Base-by-base conservation (phyloP, 2,888 invertebrate species). In the Cephalotes varians region DNA sequence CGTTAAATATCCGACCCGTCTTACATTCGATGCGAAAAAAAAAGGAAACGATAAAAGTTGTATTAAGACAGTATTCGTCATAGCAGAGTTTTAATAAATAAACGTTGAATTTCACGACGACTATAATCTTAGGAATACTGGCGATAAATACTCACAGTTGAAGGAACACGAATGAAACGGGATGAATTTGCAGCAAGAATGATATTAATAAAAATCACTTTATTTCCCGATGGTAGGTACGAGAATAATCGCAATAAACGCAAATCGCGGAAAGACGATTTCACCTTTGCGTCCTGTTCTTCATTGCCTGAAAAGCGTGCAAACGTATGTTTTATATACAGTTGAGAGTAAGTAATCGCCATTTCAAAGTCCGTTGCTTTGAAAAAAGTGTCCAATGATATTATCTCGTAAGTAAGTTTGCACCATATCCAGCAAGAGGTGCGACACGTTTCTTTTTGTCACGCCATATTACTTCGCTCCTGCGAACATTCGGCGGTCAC, bases 371-470 rank as follows among this genome's bases (percentile, higher is more conserved):
- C 9, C 34, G 34, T 79, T 28, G 25, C n/a, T 44, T 69, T 28
- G 18, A 25, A 21, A 31, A 44, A 18, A 60, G 28, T 10, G 21
- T 49, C 3, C 25, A 34, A 58, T 2, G 31, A 47, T 4, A 18
- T 40, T n/a, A 21, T 65, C 44, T 44, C 15, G 2, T 56, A 25
- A 72, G 9, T 25, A 7, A 79, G 28, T 60, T 67, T 12, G 18
- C 77, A 67, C 49, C 81, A 58, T 10, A 21, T 67, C 65, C 76
- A 47, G 28, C 4, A 7, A 34, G 1, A 56, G 1, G 4, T 40
- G 77, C 72, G 40, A 54, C 72, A 56, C 54, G 25, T 9, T 44
- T 0, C 21, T 65, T 34, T 21, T 25, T 84, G 86, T 87, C 86
- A 87, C 58, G 54, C 81, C 6, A 31, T 15, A 49, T 44, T 72